Conservation (phyloP, 2,888 invertebrate genomes). For the Phyto melanocephala region DNA sequence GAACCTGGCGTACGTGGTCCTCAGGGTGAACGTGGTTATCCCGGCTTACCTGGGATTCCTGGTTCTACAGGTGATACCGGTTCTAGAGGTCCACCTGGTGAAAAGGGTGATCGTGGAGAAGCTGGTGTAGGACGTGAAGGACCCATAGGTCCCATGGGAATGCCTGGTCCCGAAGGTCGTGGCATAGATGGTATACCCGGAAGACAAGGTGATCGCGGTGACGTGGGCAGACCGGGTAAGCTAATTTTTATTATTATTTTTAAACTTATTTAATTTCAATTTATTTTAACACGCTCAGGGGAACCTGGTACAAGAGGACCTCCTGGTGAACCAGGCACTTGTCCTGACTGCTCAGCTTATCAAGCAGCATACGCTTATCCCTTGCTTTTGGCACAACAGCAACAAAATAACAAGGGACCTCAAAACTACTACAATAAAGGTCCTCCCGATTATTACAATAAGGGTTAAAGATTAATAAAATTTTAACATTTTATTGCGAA, state of each 20-base stretch:
- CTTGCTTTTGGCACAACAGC: constrained; percentile 69
- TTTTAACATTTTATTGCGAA: too few relatives aligned
- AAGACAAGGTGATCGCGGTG: constrained; percentile 87
- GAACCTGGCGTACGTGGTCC: constrained; percentile 81
- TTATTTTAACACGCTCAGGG: constrained; percentile 75
- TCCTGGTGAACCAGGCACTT: constrained; percentile 80
- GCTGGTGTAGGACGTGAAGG: constrained; percentile 86
- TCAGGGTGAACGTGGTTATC: constrained; percentile 85
- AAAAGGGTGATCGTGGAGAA: constrained; percentile 85
- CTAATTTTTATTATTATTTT: background rate
- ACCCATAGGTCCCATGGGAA: constrained; percentile 83
- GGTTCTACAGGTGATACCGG: constrained; percentile 82
- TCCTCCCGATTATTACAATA: constrained; percentile 68
- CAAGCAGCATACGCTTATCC: constrained; percentile 72
- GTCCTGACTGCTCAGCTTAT: constrained; percentile 72
- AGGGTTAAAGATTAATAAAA: constrained; percentile 58
- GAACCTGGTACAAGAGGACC: constrained; percentile 84
- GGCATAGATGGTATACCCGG: constrained; percentile 84
- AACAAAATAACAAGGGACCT: constrained; percentile 70
- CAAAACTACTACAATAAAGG: constrained; percentile 71
- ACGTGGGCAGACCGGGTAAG: constrained; percentile 85
- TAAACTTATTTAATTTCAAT: background rate
- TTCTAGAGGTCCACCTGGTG: constrained; percentile 81
- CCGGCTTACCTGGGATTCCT: constrained; percentile 85
- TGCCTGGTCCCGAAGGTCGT: constrained; percentile 86